phyloP scores from a whole-genome alignment of 2,113 vertebrate genomes.

The Nothobranchius kuhntae region DNA sequence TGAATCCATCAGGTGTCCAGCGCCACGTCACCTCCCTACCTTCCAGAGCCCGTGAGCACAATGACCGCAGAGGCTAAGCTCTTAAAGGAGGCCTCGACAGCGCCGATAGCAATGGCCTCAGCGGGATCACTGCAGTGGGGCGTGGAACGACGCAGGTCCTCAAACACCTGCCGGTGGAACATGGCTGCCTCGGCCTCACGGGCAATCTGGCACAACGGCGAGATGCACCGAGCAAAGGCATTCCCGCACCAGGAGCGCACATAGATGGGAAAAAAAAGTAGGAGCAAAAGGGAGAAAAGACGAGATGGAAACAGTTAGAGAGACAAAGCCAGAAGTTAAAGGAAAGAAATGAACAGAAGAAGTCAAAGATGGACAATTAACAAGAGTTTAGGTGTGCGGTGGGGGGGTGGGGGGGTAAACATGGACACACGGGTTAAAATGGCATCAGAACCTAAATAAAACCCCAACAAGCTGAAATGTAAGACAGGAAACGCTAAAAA shows the following conservation, averaged over 20 bases:
- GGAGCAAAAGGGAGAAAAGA: conserved; percentile 1
- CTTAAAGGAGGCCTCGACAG: conserved; percentile 98
- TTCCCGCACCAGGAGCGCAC: conserved; percentile 24
- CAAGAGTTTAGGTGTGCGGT: conserved; percentile 31
- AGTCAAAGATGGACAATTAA: background rate
- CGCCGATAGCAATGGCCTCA: conserved; percentile 94
- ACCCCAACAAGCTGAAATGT: conserved; percentile 4
- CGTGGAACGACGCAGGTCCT: conserved; percentile 94
- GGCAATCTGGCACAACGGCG: conserved; percentile 86
- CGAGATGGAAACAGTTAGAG: conserved; percentile 13
- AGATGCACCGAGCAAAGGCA: conserved; percentile 45
- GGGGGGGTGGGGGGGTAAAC: background rate
- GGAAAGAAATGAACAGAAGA: background rate
- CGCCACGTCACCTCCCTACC: conserved; percentile 83
- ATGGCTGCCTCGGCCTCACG: conserved; percentile 98
- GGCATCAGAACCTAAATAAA: background rate
- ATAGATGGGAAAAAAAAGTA: conserved; percentile 19
- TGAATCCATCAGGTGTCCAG: conserved; percentile 5
- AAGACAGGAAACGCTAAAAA: background rate
- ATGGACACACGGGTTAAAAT: conserved; percentile 50
- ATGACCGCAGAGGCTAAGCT: conserved; percentile 91
- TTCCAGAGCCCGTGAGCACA: conserved; percentile 98
- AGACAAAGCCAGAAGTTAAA: background rate
- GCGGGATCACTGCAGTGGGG: conserved; percentile 84
- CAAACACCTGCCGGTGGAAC: conserved; percentile 98